A percentile compares a stretch with the other conserved stretches of the same genome.
Evolutionary conservation across 2,113 vertebrate genomes (phyloP).

Genomic region (Lophochroa leadbeateri): DNA sequence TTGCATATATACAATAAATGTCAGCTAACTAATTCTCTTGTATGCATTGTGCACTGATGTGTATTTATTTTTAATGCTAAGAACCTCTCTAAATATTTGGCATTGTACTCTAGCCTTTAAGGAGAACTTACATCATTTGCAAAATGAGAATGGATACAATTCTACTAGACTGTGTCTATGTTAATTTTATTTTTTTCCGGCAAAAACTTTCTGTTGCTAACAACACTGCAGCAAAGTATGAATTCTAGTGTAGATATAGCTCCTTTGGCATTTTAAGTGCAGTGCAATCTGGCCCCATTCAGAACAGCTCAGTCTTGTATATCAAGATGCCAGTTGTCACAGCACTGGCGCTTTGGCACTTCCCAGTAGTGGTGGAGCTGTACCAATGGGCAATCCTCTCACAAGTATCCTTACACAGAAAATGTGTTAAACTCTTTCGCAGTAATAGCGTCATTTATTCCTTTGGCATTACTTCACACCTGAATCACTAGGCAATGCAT

Average conservation of each 20-base stretch:
- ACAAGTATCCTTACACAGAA: not conserved
- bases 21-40: not conserved
- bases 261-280: not conserved
- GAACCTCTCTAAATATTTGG: slow-evolving; percentile 19
- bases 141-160: not conserved
- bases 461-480: not conserved
- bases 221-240: slow-evolving; percentile 6
- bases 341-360: not conserved
- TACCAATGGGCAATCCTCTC: not conserved
- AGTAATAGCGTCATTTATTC: not conserved
- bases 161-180: not conserved
- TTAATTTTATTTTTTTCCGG: slow-evolving; percentile 12
- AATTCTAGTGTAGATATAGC: not conserved
- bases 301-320: not conserved
- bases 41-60: not conserved
- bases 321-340: not conserved
- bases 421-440: not conserved
- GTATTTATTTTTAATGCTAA: slow-evolving; percentile 7
- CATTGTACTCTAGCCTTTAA: not conserved
- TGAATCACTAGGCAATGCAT: not conserved
- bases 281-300: not conserved
- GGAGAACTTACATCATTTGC: not conserved
- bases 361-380: not conserved
- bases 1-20: not conserved
- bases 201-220: slow-evolving; percentile 43